Base-by-base conservation (phyloP, 2,888 invertebrate genomes). In the Caenorhabditis wallacei region DNA sequence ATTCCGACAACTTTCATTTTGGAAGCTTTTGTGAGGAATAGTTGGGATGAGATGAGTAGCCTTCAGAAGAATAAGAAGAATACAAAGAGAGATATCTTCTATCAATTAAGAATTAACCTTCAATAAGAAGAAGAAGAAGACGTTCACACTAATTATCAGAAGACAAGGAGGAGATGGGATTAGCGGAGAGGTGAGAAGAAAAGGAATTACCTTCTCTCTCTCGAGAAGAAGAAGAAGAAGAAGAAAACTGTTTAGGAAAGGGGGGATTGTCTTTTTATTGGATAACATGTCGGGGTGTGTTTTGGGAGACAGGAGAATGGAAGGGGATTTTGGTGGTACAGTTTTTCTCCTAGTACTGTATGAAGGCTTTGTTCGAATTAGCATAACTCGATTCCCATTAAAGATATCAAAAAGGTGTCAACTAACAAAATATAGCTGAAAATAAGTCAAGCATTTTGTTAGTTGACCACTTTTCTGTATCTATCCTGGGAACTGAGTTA, bases 61-160 rank as follows among this genome's bases (percentile, higher is more conserved):
- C 40, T 11, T 40, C 40, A 2, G n/a, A n/a, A 10, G 40, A 40
- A 40, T 40, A 11, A 13, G 40, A 40, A 4, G 13, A 13, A 40
- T 35, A 35, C 35, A 24, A 20, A 56, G 43, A 61, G 16, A 61
- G 26, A 64, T 64, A 48, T 64, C 30, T 51, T n/a, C 4, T 61
- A 74, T 64, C 63, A 74, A 64, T 64, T 63, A 74, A 2, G 24
- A 43, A 11, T 53, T 30, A 63, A 63, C 72, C 72, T 72, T 72
- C 59, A 51, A 30, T 20, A 16, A 61, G 22, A 61, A 22, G 71
- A n/a, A 18, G 10, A 1, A 16, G 71, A 51, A 20, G 48, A 43
- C 43, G 61, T 72, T 71, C 71, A 72, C 72, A 63, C 61, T 63
- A 72, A 72, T 72, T 72, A 72, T 72, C 72, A 72, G 51, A 56